phyloP scores from a whole-genome alignment of 2,797 vertebrate species.

The Diceros bicornis region DNA sequence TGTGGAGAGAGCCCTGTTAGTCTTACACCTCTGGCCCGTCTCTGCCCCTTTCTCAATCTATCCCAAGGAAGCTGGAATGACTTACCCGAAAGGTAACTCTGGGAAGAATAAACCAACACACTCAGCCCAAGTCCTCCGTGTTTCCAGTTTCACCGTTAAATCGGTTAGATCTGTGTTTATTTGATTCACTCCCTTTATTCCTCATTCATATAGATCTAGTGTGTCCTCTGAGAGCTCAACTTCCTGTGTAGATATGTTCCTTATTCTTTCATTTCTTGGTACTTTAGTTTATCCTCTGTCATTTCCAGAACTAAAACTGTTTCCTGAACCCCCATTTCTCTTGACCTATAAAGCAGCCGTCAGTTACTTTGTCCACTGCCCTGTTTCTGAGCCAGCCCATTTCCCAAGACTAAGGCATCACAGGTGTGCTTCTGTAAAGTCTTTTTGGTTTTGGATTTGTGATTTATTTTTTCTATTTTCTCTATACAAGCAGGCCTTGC shows the following conservation, averaged over 20 bases:
- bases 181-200: background rate
- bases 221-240: background rate
- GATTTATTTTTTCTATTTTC: constrained; percentile 5
- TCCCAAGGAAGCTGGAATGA: background rate
- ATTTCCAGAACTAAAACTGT: background rate
- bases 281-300: background rate
- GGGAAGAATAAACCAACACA: background rate
- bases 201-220: background rate
- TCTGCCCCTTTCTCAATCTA: background rate
- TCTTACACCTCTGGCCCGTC: background rate
- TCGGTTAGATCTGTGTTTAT: background rate
- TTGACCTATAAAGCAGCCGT: background rate
- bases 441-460: background rate
- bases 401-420: background rate
- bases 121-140: background rate
- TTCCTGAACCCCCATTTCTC: background rate
- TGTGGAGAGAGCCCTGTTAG: background rate
- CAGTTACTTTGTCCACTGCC: background rate
- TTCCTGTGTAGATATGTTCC: background rate
- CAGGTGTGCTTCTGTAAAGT: background rate
- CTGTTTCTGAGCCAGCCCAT: background rate
- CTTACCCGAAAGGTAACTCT: background rate
- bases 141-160: background rate
- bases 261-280: background rate
- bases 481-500: background rate